Evolutionary conservation across 2,113 vertebrate species (phyloP).

Genomic region (Mionectes macconnelli): DNA sequence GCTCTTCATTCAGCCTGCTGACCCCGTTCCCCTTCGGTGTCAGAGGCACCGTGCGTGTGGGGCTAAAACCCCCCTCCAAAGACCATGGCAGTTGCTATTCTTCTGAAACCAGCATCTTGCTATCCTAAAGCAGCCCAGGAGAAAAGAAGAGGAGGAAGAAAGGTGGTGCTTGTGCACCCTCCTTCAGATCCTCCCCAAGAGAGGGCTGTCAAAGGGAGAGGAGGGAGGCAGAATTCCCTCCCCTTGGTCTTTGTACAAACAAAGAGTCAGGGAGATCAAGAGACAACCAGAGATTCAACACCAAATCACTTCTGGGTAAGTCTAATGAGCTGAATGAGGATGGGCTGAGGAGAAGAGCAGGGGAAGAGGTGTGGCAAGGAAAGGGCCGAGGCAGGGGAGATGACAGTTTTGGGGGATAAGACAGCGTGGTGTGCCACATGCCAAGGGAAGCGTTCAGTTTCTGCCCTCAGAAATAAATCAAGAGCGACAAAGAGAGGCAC

Average conservation of each 20-base stretch:
- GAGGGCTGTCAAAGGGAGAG: background rate
- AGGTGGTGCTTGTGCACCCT: background rate
- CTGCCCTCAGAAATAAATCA: background rate
- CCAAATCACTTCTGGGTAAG: background rate
- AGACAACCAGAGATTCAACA: background rate
- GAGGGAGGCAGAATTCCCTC: background rate
- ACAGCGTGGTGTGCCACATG: background rate
- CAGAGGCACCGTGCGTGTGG: rapidly evolving
- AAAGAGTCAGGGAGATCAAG: background rate
- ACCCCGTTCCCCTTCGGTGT: background rate
- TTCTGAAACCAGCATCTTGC: background rate
- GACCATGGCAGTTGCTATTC: rapidly evolving
- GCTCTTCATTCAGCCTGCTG: background rate
- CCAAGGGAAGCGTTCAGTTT: background rate
- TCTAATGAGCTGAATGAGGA: background rate
- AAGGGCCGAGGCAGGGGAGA: background rate
- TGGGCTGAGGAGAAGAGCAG: background rate
- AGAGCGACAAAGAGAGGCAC: background rate
- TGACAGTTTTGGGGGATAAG: background rate
- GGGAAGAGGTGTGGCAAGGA: background rate
- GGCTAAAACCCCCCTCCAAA: background rate
- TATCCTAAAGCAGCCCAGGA: background rate
- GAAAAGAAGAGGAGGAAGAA: background rate
- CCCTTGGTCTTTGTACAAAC: background rate
- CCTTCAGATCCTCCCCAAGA: background rate